Conservation (phyloP, 2,888 invertebrate species). For the Nomada fabriciana region DNA sequence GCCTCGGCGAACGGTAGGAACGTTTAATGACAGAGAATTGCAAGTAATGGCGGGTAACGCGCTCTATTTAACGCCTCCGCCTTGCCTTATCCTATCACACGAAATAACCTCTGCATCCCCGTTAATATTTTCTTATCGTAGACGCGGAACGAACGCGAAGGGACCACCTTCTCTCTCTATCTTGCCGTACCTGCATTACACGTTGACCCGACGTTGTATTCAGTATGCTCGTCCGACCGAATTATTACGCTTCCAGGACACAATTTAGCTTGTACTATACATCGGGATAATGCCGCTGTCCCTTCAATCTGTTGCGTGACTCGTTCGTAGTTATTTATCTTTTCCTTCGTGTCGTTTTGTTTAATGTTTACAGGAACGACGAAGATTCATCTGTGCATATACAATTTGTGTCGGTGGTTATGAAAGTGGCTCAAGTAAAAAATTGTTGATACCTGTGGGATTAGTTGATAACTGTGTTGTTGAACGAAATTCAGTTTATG, state of each 20-base stretch:
- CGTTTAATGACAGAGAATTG: conserved; percentile 76
- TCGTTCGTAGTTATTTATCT: too few relatives aligned
- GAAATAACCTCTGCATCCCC: conserved; percentile 71
- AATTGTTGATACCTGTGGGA: too few relatives aligned
- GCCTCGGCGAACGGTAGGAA: conserved; percentile 62
- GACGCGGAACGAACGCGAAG: not conserved
- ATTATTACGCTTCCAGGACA: conserved; percentile 69
- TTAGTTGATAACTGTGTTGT: too few relatives aligned
- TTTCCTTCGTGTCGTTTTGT: too few relatives aligned
- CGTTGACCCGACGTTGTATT: conserved; percentile 57
- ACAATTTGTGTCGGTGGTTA: too few relatives aligned
- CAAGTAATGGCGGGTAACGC: conserved; percentile 77
- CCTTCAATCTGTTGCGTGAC: not conserved
- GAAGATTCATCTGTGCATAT: too few relatives aligned
- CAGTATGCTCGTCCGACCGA: conserved; percentile 63
- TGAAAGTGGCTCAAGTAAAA: too few relatives aligned
- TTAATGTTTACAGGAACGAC: too few relatives aligned
- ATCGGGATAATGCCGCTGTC: conserved; percentile 38
- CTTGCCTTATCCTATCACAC: conserved; percentile 71
- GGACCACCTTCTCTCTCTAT: conserved; percentile 13
- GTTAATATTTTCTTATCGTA: conserved; percentile 74
- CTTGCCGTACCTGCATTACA: conserved; percentile 55
- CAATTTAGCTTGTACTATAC: conserved; percentile 53
- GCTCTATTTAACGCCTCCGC: conserved; percentile 71
- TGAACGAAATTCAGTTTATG: too few relatives aligned